Percentiles rank a stretch among this genome's conserved stretches.
phyloP scores from a whole-genome alignment of 1,140 invertebrate genomes.

The Rhagoletis pomonella region DNA sequence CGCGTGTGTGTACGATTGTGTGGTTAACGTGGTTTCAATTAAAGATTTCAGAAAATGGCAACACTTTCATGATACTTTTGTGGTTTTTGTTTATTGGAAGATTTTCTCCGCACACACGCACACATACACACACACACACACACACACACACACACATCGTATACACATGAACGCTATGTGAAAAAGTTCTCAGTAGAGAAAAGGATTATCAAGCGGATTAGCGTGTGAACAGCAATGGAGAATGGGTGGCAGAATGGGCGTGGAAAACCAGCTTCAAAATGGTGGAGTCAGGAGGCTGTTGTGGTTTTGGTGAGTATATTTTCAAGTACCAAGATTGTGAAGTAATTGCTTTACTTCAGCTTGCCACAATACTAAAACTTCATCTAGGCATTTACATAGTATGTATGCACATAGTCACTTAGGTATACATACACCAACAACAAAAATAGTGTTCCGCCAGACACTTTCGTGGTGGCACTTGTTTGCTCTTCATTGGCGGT shows the following conservation, averaged over 20 bases:
- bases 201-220: neutral
- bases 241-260: neutral
- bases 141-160: neutral
- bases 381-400: neutral
- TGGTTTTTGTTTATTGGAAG: constrained; percentile 44
- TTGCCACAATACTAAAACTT: neutral
- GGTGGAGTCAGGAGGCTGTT: neutral
- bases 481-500: neutral
- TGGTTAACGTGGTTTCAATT: constrained; percentile 46
- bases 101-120: neutral
- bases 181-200: neutral
- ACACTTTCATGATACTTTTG: constrained; percentile 52
- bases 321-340: constrained; percentile 11
- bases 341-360: constrained; percentile 25
- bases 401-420: neutral
- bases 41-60: constrained; percentile 51
- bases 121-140: neutral
- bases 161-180: neutral
- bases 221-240: neutral
- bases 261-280: neutral
- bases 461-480: constrained; percentile 5
- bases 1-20: neutral
- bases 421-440: neutral
- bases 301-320: constrained; percentile 20
- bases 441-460: neutral